Base-by-base conservation (phyloP, 2,888 invertebrate genomes). In the Eurytoma adleriae region DNA sequence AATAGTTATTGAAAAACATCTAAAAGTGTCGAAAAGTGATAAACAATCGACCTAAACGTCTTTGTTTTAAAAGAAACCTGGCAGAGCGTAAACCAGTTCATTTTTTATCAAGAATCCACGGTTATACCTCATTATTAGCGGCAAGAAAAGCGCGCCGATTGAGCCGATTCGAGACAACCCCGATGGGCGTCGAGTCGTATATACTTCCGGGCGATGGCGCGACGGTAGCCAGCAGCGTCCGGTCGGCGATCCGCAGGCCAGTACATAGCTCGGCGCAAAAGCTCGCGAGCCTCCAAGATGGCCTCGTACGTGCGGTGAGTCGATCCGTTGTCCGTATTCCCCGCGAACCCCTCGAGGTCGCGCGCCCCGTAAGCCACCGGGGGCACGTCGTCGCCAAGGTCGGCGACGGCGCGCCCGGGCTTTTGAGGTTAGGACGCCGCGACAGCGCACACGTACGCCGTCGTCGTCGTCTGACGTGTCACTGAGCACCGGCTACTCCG, bases 221-320 rank as follows among this genome's bases (percentile, higher is more conserved):
- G 59, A 1, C 13, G 24, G 13, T 18, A 59, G 59, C 59, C 59
- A 59, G 20, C 24, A 3, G 59, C 59, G 13, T 59, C 18, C 57
- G 57, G 18, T 18, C 59, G 24, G 18, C 57, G 40, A 10, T 40
- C 40, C 40, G n/a, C 40, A 10, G 40, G 40, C 40, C 54, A 16
- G 54, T 54, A 16, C 54, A 24, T 2, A 54, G 54, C 54, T 14
- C 54, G 16, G 54, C 54, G 54, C 54, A 54, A 54, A 54, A 27
- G 50, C 69, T 52, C 67, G 14, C 24, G 67, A 12, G 61, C 30
- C 62, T 66, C 18, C 73, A 79, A 73, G 73, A 79, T 79, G 79
- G 79, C 73, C 48, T 79, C 67, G 54, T 79, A 52, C 68, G 62
- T 73, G 61, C 79, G 62, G 79, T 79, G 62, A 79, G 79, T 74